phyloP scores from a whole-genome alignment of 2,113 vertebrate genomes.

The Benitochromis conjunctus region DNA sequence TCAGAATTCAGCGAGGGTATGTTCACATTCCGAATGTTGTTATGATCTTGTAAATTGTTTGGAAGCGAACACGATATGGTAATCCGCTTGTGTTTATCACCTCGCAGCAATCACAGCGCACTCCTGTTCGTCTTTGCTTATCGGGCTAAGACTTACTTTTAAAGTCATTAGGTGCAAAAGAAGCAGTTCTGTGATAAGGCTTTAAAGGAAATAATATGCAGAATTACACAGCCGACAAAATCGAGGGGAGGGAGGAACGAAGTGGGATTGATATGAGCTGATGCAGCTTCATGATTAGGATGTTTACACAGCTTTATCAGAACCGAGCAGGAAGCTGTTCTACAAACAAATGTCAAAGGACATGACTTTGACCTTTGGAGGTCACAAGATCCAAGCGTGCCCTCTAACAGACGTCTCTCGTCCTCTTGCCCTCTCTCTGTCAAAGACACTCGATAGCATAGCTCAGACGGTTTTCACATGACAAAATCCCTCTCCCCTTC shows the following conservation, averaged over 20 bases:
- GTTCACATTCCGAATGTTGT: constrained; percentile 33
- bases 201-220: constrained; percentile 51
- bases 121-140: constrained; percentile 61
- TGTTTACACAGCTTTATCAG: constrained; percentile 64
- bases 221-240: constrained; percentile 44
- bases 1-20: constrained; percentile 21
- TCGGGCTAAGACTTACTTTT: constrained; percentile 59
- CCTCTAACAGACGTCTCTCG: not conserved
- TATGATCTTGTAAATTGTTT: constrained; percentile 65
- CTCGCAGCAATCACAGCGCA: constrained; percentile 47
- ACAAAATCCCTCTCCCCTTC: not conserved
- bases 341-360: constrained; percentile 28
- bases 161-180: constrained; percentile 62
- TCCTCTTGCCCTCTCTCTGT: not conserved
- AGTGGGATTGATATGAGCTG: constrained; percentile 33
- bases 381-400: constrained; percentile 22
- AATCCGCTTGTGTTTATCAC: constrained; percentile 66
- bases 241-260: not conserved
- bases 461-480: not conserved
- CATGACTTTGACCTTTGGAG: constrained; percentile 44
- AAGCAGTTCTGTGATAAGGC: constrained; percentile 53
- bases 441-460: not conserved
- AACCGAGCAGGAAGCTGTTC: constrained; percentile 25
- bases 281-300: constrained; percentile 40
- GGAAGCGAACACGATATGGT: constrained; percentile 58